Base-by-base conservation (phyloP, 53 echinoderm and acorn worm species). In the Astropecten irregularis region DNA sequence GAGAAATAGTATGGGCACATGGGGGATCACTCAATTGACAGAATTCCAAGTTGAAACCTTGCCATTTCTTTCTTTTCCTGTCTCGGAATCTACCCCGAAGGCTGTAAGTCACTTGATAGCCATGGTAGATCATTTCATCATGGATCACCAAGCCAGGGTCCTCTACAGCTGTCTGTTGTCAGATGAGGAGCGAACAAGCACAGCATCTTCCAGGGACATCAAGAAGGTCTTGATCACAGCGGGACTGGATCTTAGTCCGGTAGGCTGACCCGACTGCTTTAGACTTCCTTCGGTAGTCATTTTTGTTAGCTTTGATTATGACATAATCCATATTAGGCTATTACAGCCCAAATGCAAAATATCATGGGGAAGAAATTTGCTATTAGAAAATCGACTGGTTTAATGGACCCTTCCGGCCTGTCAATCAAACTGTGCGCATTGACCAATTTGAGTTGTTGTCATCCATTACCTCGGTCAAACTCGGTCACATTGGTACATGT, bases 81-180 rank as follows among this genome's bases (percentile, higher is more conserved):
- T n/a, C n/a, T n/a, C n/a, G n/a, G n/a, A n/a, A n/a, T n/a, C 25
- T 48, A 0, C 32, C 31, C 19, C 33, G 3, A 33, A 95, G 95
- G 64, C 91, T 32, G 89, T 62, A 7, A 95, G 87, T 61, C 92
- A 89, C 49, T 31, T 89, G 16, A 86, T 89, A 58, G 88, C 82
- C 50, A 89, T 95, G 88, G 95, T 95, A 22, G 93, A 95, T 50
- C 86, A 91, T 21, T 95, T 95, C 84, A 93, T 95, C 53, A 25
- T 48, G 6, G 68, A 88, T 18, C 88, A 95, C 58, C 81, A 90
- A 32, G 60, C 88, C 47, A 47, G 85, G 20, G 65, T 93, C 40
- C 55, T 95, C n/a, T 77, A 83, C 22, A 49, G 76, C 7, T 91
- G 85, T 39, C 58, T 91, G 31, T 28, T 33, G 1, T 47, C 84